A percentile compares a stretch with the other conserved stretches of the same genome.
Conservation (phyloP, 2,888 invertebrate genomes). For the Keiferia lycopersicella region DNA sequence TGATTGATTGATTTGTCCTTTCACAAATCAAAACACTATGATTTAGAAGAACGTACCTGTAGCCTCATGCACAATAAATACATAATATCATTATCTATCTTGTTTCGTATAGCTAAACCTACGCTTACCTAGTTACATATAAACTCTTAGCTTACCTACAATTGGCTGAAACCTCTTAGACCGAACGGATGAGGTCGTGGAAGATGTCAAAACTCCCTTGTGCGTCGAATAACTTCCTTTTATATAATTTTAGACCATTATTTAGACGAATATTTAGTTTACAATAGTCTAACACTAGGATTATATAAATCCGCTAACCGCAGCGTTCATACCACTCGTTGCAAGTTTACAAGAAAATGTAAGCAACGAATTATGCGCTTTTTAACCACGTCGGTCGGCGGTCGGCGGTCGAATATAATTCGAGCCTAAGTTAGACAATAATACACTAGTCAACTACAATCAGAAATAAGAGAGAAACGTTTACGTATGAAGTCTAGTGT, state of each 20-base stretch:
- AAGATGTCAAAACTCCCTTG: conserved; percentile 63
- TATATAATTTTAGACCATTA: conserved; percentile 38
- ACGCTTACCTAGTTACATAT: conserved; percentile 64
- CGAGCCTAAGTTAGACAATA: neutral
- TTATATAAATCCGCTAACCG: no score
- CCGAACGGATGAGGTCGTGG: conserved; percentile 54
- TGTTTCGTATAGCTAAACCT: conserved; percentile 62
- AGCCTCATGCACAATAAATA: conserved; percentile 51
- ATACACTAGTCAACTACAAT: conserved; percentile 49
- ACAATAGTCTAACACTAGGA: conserved; percentile 25
- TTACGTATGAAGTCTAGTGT: conserved; percentile 57
- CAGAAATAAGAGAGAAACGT: conserved; percentile 58
- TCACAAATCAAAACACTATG: conserved; percentile 10
- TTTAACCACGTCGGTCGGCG: no score
- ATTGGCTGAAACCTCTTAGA: conserved; percentile 69
- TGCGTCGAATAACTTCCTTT: conserved; percentile 54
- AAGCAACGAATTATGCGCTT: no score
- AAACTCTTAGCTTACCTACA: conserved; percentile 68
- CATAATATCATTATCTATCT: conserved; percentile 47
- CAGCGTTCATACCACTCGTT: no score
- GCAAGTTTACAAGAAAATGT: no score
- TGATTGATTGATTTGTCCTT: no score
- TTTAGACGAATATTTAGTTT: conserved; percentile 27
- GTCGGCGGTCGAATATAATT: neutral
- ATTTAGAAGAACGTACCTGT: conserved; percentile 38